Base-by-base conservation (phyloP, 2,113 vertebrate genomes). In the Phalacrocorax aristotelis region DNA sequence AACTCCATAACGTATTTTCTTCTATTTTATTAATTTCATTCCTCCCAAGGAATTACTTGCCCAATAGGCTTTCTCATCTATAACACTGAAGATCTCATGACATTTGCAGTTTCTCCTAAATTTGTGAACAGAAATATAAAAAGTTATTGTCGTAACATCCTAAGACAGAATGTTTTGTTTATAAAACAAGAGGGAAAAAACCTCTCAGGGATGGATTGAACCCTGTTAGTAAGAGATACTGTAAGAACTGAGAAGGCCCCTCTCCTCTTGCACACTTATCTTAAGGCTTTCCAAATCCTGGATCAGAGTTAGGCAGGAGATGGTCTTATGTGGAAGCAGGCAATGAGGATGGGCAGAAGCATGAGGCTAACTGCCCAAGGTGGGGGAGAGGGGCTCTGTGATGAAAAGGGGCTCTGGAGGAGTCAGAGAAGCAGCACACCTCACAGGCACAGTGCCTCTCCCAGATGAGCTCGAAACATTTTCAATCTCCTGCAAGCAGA, bases 321-420 rank as follows among this genome's bases (percentile, higher is more conserved):
- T 19, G 34, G 4, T 32, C 15, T 58, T 34, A 34, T 0, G 1
- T 4, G 29, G 42, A 65, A 69, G 49, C 32, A 32, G 72, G 38
- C 44, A 49, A 72, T 3, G 29, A 38, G 60, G 54, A 74, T 20
- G 51, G 21, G 34, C 46, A 64, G 34, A 52, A 52, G 16, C 2
- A 0, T 0, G 1, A 71, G 8, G 12, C 44, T 36, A 51, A 42
- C 15, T 19, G 64, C 44, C 42, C 2, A 1, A 17, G 36, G 20
- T 15, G 6, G 3, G 15, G 9, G 3, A 46, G 21, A 93, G 15
- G 15, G 16, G 48, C 18, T 38, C 38, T 38, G 20, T 4, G 2
- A 19, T 2, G 2, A 22, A 61, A 38, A 27, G 30, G 30, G 17
- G 20, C 40, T 48, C 1, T 1, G 40, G 29, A 54, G 9, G 7